A percentile compares a stretch with the other conserved stretches of the same genome.
These are phyloP conservation scores for Xanthia icteritia DNA, from an alignment of 2,888 invertebrate genomes.

Conservation along the genomic window DNA sequence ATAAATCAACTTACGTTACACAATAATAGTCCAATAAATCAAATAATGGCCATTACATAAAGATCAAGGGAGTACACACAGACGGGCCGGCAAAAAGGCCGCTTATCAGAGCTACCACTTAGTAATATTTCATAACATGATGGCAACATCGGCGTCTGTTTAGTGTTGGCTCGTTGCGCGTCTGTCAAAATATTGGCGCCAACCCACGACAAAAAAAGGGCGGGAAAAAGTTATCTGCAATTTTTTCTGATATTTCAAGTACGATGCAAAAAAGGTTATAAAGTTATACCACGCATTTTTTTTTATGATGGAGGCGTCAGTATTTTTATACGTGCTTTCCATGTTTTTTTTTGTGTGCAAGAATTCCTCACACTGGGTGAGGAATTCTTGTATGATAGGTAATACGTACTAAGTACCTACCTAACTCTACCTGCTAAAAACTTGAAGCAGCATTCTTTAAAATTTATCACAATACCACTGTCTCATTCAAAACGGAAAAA, in stretches of 20 bases:
- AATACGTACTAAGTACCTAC: background rate
- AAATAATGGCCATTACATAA: slow-evolving; percentile 66
- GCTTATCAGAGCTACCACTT: slow-evolving; percentile 85
- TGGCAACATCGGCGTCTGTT: slow-evolving; percentile 78
- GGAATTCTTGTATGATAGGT: background rate
- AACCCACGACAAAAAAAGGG: slow-evolving; percentile 66
- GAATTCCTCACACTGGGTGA: background rate
- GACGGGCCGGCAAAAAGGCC: slow-evolving; percentile 73
- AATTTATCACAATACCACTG: background rate
- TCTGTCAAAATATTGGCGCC: slow-evolving; percentile 86
- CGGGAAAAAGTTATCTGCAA: slow-evolving; percentile 59
- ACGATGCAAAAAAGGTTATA: slow-evolving; percentile 47
- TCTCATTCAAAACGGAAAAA: background rate
- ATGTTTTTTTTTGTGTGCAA: slow-evolving; percentile 21
- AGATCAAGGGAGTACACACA: slow-evolving; percentile 64
- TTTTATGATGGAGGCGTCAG: slow-evolving; percentile 20
- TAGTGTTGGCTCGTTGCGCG: slow-evolving; percentile 75
- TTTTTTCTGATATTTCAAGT: slow-evolving; percentile 54
- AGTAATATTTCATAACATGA: slow-evolving; percentile 80
- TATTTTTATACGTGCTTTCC: background rate
- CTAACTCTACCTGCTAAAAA: background rate
- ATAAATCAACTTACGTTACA: slow-evolving; percentile 64
- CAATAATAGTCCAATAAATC: slow-evolving; percentile 68
- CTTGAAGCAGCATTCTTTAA: background rate
- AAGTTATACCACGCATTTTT: slow-evolving; percentile 42